Evolutionary conservation across 2,888 invertebrate species (phyloP), one percentile per base, ranked within the genome.

Genomic region (Falcaria lacertinaria): DNA sequence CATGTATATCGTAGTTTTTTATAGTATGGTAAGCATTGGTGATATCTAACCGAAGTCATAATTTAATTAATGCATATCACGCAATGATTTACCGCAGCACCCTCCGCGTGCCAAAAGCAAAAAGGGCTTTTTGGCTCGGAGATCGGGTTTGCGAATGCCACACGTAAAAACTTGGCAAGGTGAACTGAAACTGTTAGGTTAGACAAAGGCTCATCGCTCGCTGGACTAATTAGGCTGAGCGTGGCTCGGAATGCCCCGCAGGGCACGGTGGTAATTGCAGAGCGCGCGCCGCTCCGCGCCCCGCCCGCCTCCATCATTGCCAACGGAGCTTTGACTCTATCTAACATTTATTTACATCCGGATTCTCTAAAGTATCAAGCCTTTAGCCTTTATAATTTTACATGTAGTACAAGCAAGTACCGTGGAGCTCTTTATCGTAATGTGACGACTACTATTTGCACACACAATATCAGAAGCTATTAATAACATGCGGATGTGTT

Each of bases 141-240:
- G 84, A 80, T 78, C 77, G 69, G 53, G 54, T 54, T 47, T 57
- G 57, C 63, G 54, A 59, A 50, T 57, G 37, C 51, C 55, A 60
- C 54, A 71, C 67, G 70, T 78, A 78, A 80, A 81, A 78, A 78
- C 62, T 58, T 52, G 59, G 69, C 85, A 85, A 85, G 85, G 85
- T 83, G 83, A 84, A 71, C 56, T 47, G 47, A 57, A 50, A 72
- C 77, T n/a, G n/a, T n/a, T n/a, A n/a, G n/a, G 80, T 81, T 83
- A 83, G 82, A 87, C 86, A 85, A 87, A 87, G 82, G 75, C 83
- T 76, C 85, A 80, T 83, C 84, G 73, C 67, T 61, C 58, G 70
- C 65, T 74, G 72, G 66, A 68, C 72, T 82, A 85, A 86, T 87
- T 85, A 84, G 80, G 72, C 66, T 67, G 68, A 64, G 64, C 77